A percentile compares a stretch with the other conserved stretches of the same genome.
These are phyloP conservation scores for Trochalopteron elliotii DNA, from an alignment of 2,113 vertebrate genomes.

Conservation along the genomic window DNA sequence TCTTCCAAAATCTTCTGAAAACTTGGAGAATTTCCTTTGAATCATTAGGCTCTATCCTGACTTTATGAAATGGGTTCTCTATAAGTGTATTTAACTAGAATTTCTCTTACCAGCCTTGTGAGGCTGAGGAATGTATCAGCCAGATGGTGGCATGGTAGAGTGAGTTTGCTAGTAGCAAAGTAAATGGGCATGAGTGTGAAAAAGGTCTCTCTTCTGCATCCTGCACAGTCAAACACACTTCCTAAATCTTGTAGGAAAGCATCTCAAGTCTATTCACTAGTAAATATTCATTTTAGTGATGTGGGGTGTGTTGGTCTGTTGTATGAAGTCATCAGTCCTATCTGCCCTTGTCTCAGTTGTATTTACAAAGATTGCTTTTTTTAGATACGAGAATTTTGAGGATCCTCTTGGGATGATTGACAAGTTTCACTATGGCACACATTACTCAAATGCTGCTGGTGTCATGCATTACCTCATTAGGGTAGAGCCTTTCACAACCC, in stretches of 20 bases:
- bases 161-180: not conserved
- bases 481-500: slow-evolving; percentile 92
- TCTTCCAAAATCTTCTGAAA: not conserved
- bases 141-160: not conserved
- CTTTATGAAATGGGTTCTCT: not conserved
- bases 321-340: not conserved
- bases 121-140: not conserved
- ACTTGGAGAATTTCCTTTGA: not conserved
- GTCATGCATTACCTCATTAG: slow-evolving; percentile 98
- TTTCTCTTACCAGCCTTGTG: not conserved
- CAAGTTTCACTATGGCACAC: slow-evolving; percentile 96
- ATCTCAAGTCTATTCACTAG: not conserved
- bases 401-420: slow-evolving; percentile 94
- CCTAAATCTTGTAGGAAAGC: not conserved
- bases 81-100: not conserved
- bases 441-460: slow-evolving; percentile 96
- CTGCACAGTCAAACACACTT: not conserved
- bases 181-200: not conserved
- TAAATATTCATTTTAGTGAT: not conserved
- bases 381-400: slow-evolving; percentile 93
- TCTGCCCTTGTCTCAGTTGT: not conserved
- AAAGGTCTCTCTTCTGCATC: not conserved
- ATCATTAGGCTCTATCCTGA: not conserved
- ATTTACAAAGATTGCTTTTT: not conserved
- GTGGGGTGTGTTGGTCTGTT: not conserved